phyloP scores from a whole-genome alignment of 2,113 vertebrate genomes.

The Plotosus lineatus region DNA sequence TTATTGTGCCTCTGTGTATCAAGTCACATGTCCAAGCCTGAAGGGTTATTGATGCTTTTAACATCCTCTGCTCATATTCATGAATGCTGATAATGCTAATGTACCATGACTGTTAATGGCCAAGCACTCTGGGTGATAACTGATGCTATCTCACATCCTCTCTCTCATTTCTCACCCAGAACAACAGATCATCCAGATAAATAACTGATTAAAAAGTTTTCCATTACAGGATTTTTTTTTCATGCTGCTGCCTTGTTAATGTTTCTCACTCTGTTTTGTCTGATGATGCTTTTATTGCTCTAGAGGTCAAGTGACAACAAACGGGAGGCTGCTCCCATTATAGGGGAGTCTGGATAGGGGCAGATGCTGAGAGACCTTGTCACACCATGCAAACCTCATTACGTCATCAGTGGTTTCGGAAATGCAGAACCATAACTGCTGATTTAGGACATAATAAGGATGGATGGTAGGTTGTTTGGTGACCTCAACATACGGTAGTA shows the following conservation, averaged over 20 bases:
- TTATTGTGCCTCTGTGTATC: conserved; percentile 32
- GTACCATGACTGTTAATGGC: conserved; percentile 75
- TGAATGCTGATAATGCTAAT: conserved; percentile 76
- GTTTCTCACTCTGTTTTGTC: conserved; percentile 37
- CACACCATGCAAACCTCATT: conserved; percentile 67
- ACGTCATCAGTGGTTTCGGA: conserved; percentile 64
- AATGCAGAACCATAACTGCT: conserved; percentile 63
- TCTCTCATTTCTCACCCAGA: conserved; percentile 47
- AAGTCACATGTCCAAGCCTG: conserved; percentile 55
- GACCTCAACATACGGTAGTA: conserved; percentile 61
- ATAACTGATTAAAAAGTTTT: not conserved
- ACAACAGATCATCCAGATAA: conserved; percentile 31
- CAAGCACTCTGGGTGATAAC: conserved; percentile 73
- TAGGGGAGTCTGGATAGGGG: conserved; percentile 47
- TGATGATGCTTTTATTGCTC: conserved; percentile 50
- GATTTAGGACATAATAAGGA: conserved; percentile 69
- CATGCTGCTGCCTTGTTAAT: not conserved
- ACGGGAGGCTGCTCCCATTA: conserved; percentile 55
- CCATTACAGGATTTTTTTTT: conserved; percentile 7
- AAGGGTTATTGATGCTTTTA: conserved; percentile 74
- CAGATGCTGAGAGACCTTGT: conserved; percentile 58
- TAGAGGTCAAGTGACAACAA: conserved; percentile 60
- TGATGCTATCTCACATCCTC: conserved; percentile 42
- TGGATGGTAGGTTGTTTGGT: conserved; percentile 54
- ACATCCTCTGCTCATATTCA: conserved; percentile 64